Percentiles rank a stretch among this genome's conserved stretches.
Evolutionary conservation across 2,797 vertebrate genomes (phyloP).

Genomic region (Acropternis orthonyx): DNA sequence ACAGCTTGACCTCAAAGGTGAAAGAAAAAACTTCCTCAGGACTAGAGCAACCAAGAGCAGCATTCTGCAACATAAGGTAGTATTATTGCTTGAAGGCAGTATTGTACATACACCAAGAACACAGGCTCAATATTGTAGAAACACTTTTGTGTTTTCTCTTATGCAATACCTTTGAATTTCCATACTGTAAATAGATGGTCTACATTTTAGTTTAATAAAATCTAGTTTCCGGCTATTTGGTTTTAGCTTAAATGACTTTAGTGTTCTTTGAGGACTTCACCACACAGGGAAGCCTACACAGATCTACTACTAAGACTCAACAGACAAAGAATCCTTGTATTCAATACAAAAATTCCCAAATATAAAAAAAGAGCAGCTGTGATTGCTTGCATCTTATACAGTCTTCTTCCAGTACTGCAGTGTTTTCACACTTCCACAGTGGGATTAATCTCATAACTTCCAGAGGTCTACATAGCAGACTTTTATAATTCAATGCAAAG

Average conservation of each 20-base stretch:
- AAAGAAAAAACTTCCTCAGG: background rate
- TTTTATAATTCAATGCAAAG: background rate
- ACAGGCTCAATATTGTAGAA: background rate
- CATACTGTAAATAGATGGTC: background rate
- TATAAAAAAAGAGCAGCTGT: background rate
- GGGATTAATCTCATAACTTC: background rate
- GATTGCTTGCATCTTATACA: background rate
- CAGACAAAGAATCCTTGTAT: background rate
- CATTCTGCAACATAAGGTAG: background rate
- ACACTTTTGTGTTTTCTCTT: background rate
- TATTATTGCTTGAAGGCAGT: background rate
- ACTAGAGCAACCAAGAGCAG: background rate
- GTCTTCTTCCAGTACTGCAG: background rate
- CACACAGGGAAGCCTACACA: background rate
- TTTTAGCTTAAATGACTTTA: background rate
- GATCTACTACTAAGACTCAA: background rate
- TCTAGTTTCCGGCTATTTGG: background rate
- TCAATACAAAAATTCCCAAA: background rate
- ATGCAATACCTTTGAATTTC: background rate
- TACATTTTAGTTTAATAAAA: background rate
- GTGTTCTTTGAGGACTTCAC: background rate
- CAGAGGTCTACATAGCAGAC: background rate
- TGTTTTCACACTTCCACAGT: background rate
- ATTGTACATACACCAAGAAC: background rate
- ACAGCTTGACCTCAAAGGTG: background rate